These are phyloP conservation scores for Baccha elongata DNA, from an alignment of 2,888 invertebrate genomes.

Conservation along the genomic window DNA sequence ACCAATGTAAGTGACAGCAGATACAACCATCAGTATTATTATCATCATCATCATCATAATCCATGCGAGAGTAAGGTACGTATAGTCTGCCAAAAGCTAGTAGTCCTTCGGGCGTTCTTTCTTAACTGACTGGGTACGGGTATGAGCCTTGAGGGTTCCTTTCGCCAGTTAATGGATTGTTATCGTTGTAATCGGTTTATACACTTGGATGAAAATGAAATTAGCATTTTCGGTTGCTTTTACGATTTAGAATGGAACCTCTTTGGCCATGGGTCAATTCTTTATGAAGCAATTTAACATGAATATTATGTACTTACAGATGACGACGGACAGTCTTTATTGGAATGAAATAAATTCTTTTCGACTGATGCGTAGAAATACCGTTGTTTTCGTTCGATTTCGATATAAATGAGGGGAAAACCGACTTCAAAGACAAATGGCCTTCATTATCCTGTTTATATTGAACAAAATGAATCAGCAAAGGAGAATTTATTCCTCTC, in stretches of 20 bases:
- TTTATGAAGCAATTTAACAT: neutral
- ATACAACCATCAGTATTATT: slow-evolving; percentile 65
- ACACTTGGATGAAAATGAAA: slow-evolving; percentile 80
- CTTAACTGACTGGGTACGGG: neutral
- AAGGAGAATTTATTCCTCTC: no score
- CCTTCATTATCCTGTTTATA: neutral
- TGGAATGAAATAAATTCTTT: slow-evolving; percentile 21
- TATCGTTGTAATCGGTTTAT: slow-evolving; percentile 79
- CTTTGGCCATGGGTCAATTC: slow-evolving; percentile 50
- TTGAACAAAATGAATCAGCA: no score
- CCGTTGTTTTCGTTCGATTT: slow-evolving; percentile 27
- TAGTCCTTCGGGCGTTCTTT: slow-evolving; percentile 47
- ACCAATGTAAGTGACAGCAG: slow-evolving; percentile 77
- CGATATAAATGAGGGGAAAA: no score
- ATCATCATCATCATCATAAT: slow-evolving; percentile 60
- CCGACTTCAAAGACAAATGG: slow-evolving; percentile 28
- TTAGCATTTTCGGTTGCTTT: slow-evolving; percentile 73
- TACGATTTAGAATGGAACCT: no score
- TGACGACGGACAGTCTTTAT: no score
- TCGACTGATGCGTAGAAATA: slow-evolving; percentile 3
- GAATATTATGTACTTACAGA: slow-evolving; percentile 36
- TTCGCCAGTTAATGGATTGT: slow-evolving; percentile 62
- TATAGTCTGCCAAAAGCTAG: slow-evolving; percentile 9
- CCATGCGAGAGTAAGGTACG: slow-evolving; percentile 24
- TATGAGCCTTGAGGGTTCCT: slow-evolving; percentile 9